Evolutionary conservation across 2,888 invertebrate species (phyloP).

Genomic region (Harpalus rufipes): DNA sequence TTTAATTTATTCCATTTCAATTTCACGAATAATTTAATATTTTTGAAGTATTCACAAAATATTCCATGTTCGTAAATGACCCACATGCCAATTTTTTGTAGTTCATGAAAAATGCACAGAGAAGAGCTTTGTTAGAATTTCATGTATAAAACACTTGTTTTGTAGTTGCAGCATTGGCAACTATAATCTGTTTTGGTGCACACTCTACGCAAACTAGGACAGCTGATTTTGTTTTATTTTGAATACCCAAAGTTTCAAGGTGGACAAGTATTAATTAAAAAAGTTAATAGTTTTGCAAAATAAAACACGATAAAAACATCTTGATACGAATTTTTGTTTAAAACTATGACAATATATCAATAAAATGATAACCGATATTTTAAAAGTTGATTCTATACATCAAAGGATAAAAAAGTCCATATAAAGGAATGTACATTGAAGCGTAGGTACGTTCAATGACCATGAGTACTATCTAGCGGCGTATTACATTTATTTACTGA

Average conservation of each 20-base stretch:
- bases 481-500: too few relatives aligned
- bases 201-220: conserved; percentile 21
- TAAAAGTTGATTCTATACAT: neutral
- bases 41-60: conserved; percentile 9
- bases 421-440: too few relatives aligned
- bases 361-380: neutral
- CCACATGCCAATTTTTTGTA: conserved; percentile 37
- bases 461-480: too few relatives aligned
- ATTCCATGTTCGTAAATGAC: conserved; percentile 2
- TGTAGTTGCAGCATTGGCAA: conserved; percentile 12
- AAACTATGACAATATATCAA: neutral
- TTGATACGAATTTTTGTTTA: neutral
- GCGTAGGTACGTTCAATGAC: too few relatives aligned
- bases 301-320: neutral
- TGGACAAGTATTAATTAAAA: neutral
- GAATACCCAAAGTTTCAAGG: neutral
- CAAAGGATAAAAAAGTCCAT: too few relatives aligned
- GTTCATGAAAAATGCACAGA: conserved; percentile 14
- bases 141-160: conserved; percentile 34
- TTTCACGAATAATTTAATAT: neutral
- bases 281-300: neutral
- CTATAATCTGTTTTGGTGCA: conserved; percentile 9
- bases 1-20: neutral
- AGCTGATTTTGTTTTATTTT: conserved; percentile 14
- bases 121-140: conserved; percentile 39